Evolutionary conservation across 64 coral and sea anemone species (phyloP).

Genomic region (Actinia equina): DNA sequence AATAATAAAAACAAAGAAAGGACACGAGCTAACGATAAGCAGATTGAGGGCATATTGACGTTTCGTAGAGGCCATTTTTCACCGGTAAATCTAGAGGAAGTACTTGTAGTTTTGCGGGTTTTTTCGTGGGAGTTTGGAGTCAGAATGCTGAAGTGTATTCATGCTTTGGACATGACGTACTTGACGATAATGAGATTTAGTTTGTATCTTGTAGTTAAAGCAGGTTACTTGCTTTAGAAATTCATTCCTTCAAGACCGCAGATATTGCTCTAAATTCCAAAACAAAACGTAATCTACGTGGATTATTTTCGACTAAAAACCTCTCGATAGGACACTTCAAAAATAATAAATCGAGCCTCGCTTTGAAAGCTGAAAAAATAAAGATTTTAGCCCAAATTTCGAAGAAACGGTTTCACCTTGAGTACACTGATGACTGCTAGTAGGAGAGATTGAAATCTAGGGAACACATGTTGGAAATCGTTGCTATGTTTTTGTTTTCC

Average conservation of each 20-base stretch:
- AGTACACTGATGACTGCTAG: neutral
- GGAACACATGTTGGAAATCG: neutral
- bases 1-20: neutral
- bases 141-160: neutral
- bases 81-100: slow-evolving; percentile 2
- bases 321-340: neutral
- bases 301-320: neutral
- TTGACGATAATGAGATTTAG: neutral
- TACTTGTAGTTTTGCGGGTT: neutral
- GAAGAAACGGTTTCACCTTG: neutral
- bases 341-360: neutral
- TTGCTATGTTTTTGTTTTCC: neutral
- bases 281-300: neutral
- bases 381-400: neutral
- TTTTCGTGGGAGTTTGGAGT: neutral
- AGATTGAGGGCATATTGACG: neutral
- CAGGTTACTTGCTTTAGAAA: neutral
- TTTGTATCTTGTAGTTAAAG: neutral
- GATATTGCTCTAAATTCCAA: neutral
- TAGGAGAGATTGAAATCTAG: neutral
- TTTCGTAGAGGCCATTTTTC: slow-evolving; percentile 7
- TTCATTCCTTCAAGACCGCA: neutral
- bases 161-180: neutral
- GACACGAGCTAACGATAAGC: neutral
- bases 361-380: neutral